A percentile compares a stretch with the other conserved stretches of the same genome.
Evolutionary conservation across 2,113 vertebrate species (phyloP).

Genomic region (Corynorhinus townsendii): DNA sequence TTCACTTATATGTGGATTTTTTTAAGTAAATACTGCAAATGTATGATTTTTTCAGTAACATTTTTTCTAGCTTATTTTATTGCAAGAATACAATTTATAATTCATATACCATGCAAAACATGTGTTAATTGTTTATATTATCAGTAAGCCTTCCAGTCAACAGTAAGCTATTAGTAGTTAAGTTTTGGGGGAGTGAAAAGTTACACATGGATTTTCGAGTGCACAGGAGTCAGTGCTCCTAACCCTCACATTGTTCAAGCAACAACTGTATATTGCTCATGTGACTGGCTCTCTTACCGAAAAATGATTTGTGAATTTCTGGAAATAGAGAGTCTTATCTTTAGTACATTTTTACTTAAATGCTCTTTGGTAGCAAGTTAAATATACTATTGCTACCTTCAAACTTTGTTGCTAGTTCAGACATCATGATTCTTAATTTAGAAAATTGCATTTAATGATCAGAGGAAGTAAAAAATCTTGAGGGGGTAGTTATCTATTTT

Average conservation of each 20-base stretch:
- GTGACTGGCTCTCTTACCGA: background rate
- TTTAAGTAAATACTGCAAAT: background rate
- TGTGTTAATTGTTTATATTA: background rate
- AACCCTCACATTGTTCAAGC: background rate
- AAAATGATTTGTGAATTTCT: background rate
- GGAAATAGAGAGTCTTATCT: background rate
- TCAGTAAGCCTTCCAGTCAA: background rate
- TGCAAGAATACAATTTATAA: background rate
- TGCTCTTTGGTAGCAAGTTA: background rate
- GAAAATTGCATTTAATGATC: background rate
- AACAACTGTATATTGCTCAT: background rate
- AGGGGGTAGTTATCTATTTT: background rate
- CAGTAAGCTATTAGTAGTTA: background rate
- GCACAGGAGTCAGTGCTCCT: background rate
- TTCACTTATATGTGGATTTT: no score
- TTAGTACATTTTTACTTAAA: background rate
- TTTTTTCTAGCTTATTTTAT: background rate
- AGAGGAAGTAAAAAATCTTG: background rate
- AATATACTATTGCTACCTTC: background rate
- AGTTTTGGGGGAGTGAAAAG: background rate
- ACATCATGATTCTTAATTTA: background rate
- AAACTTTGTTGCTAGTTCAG: background rate
- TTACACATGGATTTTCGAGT: background rate
- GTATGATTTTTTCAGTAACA: background rate
- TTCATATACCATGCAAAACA: background rate